Base-by-base conservation (phyloP, 2,113 vertebrate species). In the Sinosuthora webbiana region DNA sequence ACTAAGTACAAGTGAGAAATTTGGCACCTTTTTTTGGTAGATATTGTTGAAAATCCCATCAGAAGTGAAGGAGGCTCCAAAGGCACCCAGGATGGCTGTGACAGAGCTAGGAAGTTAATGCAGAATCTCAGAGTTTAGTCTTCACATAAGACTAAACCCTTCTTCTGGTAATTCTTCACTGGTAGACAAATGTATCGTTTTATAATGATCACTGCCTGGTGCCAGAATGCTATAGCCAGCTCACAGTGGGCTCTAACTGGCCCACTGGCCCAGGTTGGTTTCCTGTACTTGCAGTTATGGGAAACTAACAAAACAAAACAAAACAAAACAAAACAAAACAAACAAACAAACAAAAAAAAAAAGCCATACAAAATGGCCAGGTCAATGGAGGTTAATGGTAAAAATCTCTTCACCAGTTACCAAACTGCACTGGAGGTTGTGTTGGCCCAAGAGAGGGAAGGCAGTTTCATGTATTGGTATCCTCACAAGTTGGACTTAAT, bases 391-490 rank as follows among this genome's bases (percentile, higher is more conserved):
- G 55, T 64, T 65, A n/a, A 42, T 49, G 24, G 21, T 53, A 78
- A 69, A 45, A 78, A 28, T 45, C 22, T 49, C 20, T 74, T 70
- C 50, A n/a, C 13, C 1, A 2, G 23, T 45, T 70, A 39, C 47
- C 22, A 50, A 57, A 75, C 15, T 67, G 42, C 41, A 35, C 14
- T 56, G 60, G 24, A 55, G 23, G 5, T 12, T 68, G 19, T 47
- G 33, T 5, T 67, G 41, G 23, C 55, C 35, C 4, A 3, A 76
- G 25, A 95, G 25, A 44, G 20, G 24, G 35, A 57, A 65, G 37
- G 44, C 23, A 6, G 15, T 67, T 73, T 83, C 24, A 41, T 0
- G 0, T 57, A 17, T 13, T 3, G 8, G 8, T 62, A 39, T 33
- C 42, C 42, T 53, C 44, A 22, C 25, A 11, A 45, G 5, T 33